phyloP scores from a whole-genome alignment of 2,113 vertebrate species.

The Gambusia holbrooki region DNA sequence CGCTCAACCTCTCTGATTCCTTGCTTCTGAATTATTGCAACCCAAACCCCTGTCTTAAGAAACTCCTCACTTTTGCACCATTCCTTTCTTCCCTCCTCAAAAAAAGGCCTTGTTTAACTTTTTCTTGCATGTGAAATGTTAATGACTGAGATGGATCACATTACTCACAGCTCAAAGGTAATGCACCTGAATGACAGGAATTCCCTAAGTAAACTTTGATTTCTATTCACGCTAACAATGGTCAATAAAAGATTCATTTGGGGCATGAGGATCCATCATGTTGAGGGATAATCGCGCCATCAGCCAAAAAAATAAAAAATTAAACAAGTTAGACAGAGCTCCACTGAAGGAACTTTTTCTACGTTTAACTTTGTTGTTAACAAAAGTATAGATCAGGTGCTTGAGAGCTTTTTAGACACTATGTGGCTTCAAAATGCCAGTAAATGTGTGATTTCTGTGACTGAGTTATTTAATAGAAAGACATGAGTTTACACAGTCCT shows the following conservation, averaged over 20 bases:
- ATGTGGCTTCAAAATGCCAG: not conserved
- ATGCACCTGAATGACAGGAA: conserved; percentile 3
- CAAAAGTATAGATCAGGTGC: not conserved
- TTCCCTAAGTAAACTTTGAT: not conserved
- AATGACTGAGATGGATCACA: not conserved
- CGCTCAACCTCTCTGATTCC: conserved; percentile 7
- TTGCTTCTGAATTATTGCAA: not conserved
- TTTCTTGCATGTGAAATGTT: conserved; percentile 1
- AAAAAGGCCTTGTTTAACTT: not conserved
- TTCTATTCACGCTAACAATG: conserved; percentile 1
- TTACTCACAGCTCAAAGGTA: conserved; percentile 1
- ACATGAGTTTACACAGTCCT: too few relatives aligned
- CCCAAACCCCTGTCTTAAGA: conserved; percentile 2
- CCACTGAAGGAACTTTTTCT: not conserved
- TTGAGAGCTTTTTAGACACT: conserved; percentile 2
- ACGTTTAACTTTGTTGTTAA: conserved; percentile 2
- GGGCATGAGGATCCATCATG: conserved; percentile 10
- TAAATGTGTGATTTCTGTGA: not conserved
- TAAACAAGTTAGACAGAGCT: not conserved
- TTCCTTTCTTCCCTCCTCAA: not conserved
- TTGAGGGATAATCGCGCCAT: conserved; percentile 18
- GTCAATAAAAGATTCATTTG: conserved; percentile 25
- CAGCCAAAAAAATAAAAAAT: not conserved
- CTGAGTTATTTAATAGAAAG: not conserved
- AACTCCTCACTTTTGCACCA: not conserved